Evolutionary conservation across 2,797 vertebrate genomes (phyloP).

Genomic region (Sarcoramphus papa): DNA sequence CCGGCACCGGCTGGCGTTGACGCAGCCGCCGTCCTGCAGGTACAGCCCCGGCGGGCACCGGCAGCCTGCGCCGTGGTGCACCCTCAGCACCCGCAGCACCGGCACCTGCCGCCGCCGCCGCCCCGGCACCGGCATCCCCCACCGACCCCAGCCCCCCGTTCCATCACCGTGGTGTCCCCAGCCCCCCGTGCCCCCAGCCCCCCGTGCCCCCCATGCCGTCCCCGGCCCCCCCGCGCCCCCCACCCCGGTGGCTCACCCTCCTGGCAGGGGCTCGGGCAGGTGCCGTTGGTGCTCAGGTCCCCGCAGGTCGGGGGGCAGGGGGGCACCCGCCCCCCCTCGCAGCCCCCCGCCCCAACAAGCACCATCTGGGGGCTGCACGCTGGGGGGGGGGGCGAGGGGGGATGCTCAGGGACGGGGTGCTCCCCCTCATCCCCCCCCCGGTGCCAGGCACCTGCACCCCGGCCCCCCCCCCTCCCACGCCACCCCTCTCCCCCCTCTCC

Average conservation of each 20-base stretch:
- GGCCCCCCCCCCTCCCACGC: too few relatives aligned
- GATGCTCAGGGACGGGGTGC: neutral
- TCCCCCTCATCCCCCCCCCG: too few relatives aligned
- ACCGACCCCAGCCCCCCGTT: neutral
- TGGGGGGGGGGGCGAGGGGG: neutral
- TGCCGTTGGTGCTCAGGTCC: conserved; percentile 69
- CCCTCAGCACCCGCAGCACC: neutral
- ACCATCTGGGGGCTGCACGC: conserved; percentile 77
- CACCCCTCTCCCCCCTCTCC: too few relatives aligned
- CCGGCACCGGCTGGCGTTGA: conserved; percentile 77
- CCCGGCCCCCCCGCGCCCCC: neutral
- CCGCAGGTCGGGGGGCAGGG: conserved; percentile 80
- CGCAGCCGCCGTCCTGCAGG: conserved; percentile 77
- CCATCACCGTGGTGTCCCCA: neutral
- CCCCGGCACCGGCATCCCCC: neutral
- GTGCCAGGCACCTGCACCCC: too few relatives aligned
- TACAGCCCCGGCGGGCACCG: conserved; percentile 79
- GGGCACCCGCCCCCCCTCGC: conserved; percentile 65
- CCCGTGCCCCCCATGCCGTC: too few relatives aligned
- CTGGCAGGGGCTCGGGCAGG: conserved; percentile 76
- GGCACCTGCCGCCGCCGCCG: neutral
- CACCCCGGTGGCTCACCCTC: conserved; percentile 65
- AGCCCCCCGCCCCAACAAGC: conserved; percentile 74
- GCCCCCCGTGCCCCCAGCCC: neutral
- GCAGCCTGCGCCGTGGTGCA: conserved; percentile 71